Evolutionary conservation across 2,888 invertebrate genomes (phyloP).

Genomic region (Sinohyriopsis cumingii): DNA sequence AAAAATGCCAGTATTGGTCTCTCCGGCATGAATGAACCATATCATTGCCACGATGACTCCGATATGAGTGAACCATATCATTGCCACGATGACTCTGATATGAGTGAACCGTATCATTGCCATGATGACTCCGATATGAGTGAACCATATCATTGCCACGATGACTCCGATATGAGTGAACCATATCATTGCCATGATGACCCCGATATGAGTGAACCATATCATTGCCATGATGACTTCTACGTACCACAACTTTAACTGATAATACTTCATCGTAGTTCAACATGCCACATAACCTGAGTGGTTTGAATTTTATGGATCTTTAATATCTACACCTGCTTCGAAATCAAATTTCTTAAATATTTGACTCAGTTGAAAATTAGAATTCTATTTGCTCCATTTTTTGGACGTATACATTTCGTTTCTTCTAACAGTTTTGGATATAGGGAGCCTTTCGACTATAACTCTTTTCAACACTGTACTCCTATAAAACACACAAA

Average conservation of each 20-base stretch:
- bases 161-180: conserved; percentile 9
- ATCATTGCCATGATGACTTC: conserved; percentile 4
- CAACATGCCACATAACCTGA: conserved; percentile 5
- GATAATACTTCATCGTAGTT: conserved; percentile 6
- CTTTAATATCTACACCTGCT: conserved; percentile 4
- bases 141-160: conserved; percentile 7
- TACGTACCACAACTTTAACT: conserved; percentile 8
- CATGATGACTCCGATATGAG: conserved; percentile 9
- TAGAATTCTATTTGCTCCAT: neutral
- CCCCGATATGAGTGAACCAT: conserved; percentile 9
- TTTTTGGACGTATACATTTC: neutral
- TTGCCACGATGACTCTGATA: conserved; percentile 5
- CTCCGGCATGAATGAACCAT: conserved; percentile 7
- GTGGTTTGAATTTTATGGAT: neutral
- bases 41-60: conserved; percentile 3
- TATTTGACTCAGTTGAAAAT: neutral
- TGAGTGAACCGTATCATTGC: no score
- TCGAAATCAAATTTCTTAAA: conserved; percentile 3
- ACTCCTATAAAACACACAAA: no score
- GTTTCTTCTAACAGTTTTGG: conserved; percentile 1
- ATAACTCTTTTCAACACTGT: no score
- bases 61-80: no score
- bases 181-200: no score
- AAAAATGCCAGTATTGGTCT: conserved; percentile 4
- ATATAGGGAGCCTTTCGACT: neutral